phyloP scores from a whole-genome alignment of 1,140 invertebrate genomes.

The Paralvinella palmiformis region DNA sequence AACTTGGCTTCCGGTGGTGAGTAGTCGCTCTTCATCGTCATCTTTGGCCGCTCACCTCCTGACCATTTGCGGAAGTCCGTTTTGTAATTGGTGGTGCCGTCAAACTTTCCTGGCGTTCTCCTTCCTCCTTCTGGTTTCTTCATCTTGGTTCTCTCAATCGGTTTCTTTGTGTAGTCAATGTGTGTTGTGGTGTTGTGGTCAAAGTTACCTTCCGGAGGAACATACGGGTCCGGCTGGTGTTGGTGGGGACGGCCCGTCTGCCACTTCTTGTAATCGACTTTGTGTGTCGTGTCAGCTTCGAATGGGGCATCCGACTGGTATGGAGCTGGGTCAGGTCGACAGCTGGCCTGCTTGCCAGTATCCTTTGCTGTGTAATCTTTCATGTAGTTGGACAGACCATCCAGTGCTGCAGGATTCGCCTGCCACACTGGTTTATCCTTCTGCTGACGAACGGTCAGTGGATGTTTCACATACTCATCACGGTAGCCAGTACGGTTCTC shows the following conservation, averaged over 20 bases:
- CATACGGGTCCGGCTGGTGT: slow-evolving; percentile 21
- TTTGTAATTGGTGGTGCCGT: slow-evolving; percentile 46
- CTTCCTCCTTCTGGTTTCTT: slow-evolving; percentile 18
- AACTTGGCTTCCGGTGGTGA: slow-evolving; percentile 43
- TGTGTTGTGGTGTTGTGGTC: slow-evolving; percentile 33
- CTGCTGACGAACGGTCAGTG: background rate
- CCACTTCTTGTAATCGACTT: slow-evolving; percentile 30
- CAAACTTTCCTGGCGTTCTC: slow-evolving; percentile 36
- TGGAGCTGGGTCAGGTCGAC: slow-evolving; percentile 19
- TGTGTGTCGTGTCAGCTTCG: slow-evolving; percentile 27
- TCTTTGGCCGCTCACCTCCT: slow-evolving; percentile 27
- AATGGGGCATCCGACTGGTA: slow-evolving; percentile 25
- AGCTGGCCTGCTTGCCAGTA: slow-evolving; percentile 12
- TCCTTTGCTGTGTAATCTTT: slow-evolving; percentile 25
- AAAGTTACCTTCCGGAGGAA: slow-evolving; percentile 34
- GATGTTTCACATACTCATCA: slow-evolving; percentile 16
- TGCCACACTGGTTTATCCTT: slow-evolving; percentile 19
- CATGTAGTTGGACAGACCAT: slow-evolving; percentile 24
- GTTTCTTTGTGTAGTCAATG: slow-evolving; percentile 26
- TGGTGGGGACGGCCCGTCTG: slow-evolving; percentile 18
- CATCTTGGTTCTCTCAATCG: slow-evolving; percentile 27
- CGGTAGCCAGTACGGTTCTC: slow-evolving; percentile 26
- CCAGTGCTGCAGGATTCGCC: slow-evolving; percentile 23
- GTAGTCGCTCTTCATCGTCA: slow-evolving; percentile 34
- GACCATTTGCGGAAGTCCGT: slow-evolving; percentile 46